Evolutionary conservation across 2,797 vertebrate species (phyloP).

Genomic region (Thripadectes ignobilis): DNA sequence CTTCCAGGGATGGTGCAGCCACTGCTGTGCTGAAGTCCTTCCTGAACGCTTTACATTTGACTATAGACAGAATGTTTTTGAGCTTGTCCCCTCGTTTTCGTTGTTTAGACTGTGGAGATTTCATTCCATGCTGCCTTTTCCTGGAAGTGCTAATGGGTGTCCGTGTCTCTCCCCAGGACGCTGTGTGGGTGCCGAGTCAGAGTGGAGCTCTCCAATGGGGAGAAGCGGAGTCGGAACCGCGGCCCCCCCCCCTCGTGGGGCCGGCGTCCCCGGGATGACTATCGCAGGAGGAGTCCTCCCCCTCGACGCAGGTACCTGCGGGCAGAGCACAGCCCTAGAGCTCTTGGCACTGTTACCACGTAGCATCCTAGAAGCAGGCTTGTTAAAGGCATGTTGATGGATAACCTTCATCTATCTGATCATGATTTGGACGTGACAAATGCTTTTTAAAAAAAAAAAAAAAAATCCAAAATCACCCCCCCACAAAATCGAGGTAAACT

Average conservation of each 20-base stretch:
- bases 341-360: slow-evolving; percentile 59
- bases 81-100: rapidly evolving
- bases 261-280: slow-evolving; percentile 91
- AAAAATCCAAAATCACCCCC: neutral
- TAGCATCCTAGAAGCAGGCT: slow-evolving; percentile 76
- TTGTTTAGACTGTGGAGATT: rapidly evolving
- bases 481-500: slow-evolving; percentile 61
- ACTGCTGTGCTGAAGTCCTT: rapidly evolving
- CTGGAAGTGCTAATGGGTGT: rapidly evolving
- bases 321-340: slow-evolving; percentile 24
- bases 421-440: slow-evolving; percentile 53
- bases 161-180: slow-evolving; percentile 70
- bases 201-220: slow-evolving; percentile 95
- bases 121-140: rapidly evolving
- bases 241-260: slow-evolving; percentile 94
- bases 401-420: slow-evolving; percentile 54
- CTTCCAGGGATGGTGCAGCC: too few relatives aligned
- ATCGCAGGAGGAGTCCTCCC: slow-evolving; percentile 90
- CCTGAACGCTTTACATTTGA: rapidly evolving
- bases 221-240: slow-evolving; percentile 93
- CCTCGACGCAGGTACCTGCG: slow-evolving; percentile 88
- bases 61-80: neutral
- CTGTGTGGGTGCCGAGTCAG: slow-evolving; percentile 94
- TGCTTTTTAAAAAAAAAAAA: neutral
- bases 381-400: slow-evolving; percentile 75